Conservation (phyloP, 1,140 invertebrate genomes). For the Drosophila bocki region DNA sequence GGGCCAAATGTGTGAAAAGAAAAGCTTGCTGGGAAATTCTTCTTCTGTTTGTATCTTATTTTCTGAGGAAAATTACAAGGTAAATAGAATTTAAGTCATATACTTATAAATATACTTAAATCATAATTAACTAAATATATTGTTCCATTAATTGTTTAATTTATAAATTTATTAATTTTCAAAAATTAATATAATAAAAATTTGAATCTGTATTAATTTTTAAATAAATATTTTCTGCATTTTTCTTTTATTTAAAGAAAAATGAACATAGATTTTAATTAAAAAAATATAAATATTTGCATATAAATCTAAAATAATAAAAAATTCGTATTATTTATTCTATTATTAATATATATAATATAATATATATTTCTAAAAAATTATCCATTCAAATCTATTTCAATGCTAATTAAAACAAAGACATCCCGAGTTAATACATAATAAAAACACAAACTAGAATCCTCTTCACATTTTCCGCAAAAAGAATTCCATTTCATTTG, state of each 20-base stretch:
- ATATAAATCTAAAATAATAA: no score
- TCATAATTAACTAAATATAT: background rate
- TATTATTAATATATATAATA: no score
- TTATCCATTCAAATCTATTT: no score
- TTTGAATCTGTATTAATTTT: no score
- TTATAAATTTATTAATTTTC: no score
- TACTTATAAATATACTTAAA: background rate
- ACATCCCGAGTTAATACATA: background rate
- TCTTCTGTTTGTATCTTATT: background rate
- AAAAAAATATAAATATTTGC: no score
- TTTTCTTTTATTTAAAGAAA: no score
- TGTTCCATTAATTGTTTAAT: no score
- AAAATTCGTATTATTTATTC: background rate
- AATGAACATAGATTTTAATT: no score
- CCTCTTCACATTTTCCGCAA: background rate
- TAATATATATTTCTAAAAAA: background rate
- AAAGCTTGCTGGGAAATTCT: background rate
- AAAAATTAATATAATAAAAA: no score
- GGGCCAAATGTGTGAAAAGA: conserved; percentile 5
- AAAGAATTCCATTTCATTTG: conserved; percentile 48
- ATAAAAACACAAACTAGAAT: background rate
- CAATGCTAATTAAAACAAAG: background rate
- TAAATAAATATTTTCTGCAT: background rate
- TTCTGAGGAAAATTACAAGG: background rate
- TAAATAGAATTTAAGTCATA: background rate